phyloP scores from a whole-genome alignment of 1,140 invertebrate species.

The Aphaenogaster rudis region DNA sequence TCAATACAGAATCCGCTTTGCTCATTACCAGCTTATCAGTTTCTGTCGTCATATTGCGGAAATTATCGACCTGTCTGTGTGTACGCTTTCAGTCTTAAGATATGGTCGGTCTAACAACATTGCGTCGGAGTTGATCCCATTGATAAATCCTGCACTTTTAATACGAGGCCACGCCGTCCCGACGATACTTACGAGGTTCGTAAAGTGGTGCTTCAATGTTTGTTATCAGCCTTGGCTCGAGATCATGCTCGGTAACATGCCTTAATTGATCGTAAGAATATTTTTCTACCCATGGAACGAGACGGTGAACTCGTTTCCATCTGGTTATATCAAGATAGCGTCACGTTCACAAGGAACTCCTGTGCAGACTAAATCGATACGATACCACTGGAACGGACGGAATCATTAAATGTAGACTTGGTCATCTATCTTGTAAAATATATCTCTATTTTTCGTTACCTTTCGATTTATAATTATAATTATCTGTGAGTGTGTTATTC shows the following conservation, averaged over 20 bases:
- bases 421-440: not conserved
- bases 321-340: conserved; percentile 37
- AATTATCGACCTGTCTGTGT: conserved; percentile 16
- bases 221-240: conserved; percentile 27
- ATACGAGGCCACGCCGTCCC: not conserved
- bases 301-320: conserved; percentile 49
- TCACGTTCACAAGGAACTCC: not conserved
- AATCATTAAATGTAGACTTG: conserved; percentile 23
- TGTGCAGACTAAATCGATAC: conserved; percentile 3
- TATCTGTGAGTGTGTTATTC: not conserved
- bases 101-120: conserved; percentile 9
- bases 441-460: not conserved
- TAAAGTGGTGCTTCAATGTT: conserved; percentile 33
- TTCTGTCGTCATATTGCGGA: not conserved
- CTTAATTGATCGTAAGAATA: conserved; percentile 46
- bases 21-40: conserved; percentile 27
- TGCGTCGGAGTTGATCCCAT: conserved; percentile 15
- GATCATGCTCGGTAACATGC: conserved; percentile 23
- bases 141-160: conserved; percentile 29
- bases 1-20: conserved; percentile 20
- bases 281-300: conserved; percentile 28
- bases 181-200: conserved; percentile 7
- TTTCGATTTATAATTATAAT: not conserved
- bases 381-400: not conserved
- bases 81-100: conserved; percentile 4